phyloP scores from a whole-genome alignment of 2,888 invertebrate species.

The Hydropsyche betteni region DNA sequence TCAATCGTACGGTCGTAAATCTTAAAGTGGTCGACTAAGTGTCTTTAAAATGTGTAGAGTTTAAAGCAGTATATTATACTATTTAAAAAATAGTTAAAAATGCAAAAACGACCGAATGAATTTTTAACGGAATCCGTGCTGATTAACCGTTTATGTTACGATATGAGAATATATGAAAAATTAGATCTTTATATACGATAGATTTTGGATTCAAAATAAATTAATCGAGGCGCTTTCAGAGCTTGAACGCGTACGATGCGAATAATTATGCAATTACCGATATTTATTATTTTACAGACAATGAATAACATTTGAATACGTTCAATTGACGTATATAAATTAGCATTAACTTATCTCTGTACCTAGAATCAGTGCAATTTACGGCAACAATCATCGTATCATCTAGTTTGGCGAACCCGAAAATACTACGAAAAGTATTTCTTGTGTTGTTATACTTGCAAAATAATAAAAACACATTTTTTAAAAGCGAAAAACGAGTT shows the following conservation, averaged over 20 bases:
- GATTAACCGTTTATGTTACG: no score
- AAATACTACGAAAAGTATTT: not conserved
- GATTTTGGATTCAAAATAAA: conserved; percentile 1
- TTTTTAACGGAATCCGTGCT: not conserved
- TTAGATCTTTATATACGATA: not conserved
- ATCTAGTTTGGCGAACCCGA: conserved; percentile 15
- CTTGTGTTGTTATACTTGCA: not conserved
- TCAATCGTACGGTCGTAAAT: conserved; percentile 40
- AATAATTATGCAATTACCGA: conserved; percentile 9
- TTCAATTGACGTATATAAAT: conserved; percentile 10
- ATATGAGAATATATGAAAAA: no score
- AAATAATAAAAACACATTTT: conserved; percentile 1
- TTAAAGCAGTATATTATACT: conserved; percentile 38
- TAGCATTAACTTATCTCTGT: no score
- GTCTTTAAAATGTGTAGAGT: conserved; percentile 42
- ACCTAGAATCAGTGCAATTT: not conserved
- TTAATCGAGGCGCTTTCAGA: not conserved
- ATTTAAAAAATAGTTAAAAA: conserved; percentile 42
- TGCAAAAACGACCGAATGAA: conserved; percentile 31
- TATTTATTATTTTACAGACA: conserved; percentile 21
- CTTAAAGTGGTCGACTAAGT: conserved; percentile 38
- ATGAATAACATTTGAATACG: conserved; percentile 30
- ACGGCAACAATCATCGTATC: conserved; percentile 12
- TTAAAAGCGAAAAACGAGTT: conserved; percentile 15
- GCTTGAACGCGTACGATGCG: conserved; percentile 1